Base-by-base conservation (phyloP, 2,888 invertebrate species). In the Epinotia nisella region DNA sequence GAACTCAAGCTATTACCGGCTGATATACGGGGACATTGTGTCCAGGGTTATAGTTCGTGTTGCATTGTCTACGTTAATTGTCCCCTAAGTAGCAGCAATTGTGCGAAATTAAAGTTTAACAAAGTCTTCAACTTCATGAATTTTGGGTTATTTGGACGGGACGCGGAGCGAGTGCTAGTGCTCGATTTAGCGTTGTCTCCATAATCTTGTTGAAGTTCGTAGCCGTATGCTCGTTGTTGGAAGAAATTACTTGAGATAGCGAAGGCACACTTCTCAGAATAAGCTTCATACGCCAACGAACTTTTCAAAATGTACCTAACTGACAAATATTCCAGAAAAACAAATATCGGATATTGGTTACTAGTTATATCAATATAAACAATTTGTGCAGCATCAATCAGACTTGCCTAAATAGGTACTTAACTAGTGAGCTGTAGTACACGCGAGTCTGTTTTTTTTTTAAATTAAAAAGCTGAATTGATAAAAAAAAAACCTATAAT, bases 21-120 rank as follows among this genome's bases (percentile, higher is more conserved):
- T 87, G 85, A 90, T 88, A 86, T 89, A 90, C 83, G 84, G 83
- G 81, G 79, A 77, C 81, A 82, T 82, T 84, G 82, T 79, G 70
- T 79, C 82, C 75, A 77, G 76, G 79, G 80, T 81, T 79, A 81
- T 78, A 65, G 35, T 76, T 78, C 82, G 82, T 80, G 80, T 76
- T 71, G 78, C 78, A 84, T 85, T 81, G 82, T 81, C 78, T 79
- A 77, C 78, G 77, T 79, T 76, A 76, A 76, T 75, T 76, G 76
- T 76, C 55, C 60, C 19, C 58, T 64, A 73, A 73, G 62, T 68
- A 64, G 62, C 51, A 41, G 59, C 55, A 56, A 67, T 60, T 35
- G 35, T 10, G 53, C 19, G 21, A 45, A 67, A 67, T 61, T 67
- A 67, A 70, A 71, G 55, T 71, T 66, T 55, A 3, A 45, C 17